phyloP scores from a whole-genome alignment of 1,140 invertebrate species.

The Linepithema humile region DNA sequence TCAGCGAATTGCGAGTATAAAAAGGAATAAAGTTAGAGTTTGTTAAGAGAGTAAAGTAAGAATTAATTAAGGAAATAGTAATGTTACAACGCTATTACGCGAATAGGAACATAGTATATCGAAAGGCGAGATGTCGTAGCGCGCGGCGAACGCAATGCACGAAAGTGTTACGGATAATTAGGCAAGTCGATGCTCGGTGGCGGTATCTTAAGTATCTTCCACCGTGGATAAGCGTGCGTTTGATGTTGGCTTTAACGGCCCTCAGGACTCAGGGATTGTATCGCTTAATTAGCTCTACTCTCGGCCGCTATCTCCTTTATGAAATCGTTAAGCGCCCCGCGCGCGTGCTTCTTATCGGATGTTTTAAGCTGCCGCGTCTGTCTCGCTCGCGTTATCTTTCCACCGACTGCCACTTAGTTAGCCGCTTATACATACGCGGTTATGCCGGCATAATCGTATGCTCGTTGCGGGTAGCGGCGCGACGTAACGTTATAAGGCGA shows the following conservation, averaged over 20 bases:
- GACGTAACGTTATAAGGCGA: not conserved
- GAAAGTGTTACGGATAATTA: conserved; percentile 72
- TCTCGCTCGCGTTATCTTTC: conserved; percentile 52
- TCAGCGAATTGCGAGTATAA: no score
- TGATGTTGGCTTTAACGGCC: conserved; percentile 74
- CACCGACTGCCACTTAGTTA: conserved; percentile 53
- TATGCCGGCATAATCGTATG: conserved; percentile 19
- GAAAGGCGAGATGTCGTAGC: not conserved
- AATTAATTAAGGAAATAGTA: not conserved
- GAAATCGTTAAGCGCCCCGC: conserved; percentile 74
- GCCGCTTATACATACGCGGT: conserved; percentile 37
- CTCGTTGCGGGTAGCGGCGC: not conserved
- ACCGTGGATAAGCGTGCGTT: conserved; percentile 67
- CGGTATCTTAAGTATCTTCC: conserved; percentile 74
- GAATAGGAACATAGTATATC: not conserved
- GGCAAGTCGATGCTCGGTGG: conserved; percentile 61
- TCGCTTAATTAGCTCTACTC: conserved; percentile 78
- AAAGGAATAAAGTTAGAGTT: no score
- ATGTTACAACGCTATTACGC: not conserved
- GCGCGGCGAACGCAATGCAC: conserved; percentile 21
- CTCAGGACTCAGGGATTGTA: conserved; percentile 70
- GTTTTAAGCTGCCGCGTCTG: conserved; percentile 59
- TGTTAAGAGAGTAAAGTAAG: not conserved
- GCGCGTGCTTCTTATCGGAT: conserved; percentile 73
- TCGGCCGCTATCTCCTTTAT: conserved; percentile 74